phyloP scores from a whole-genome alignment of 2,113 vertebrate genomes.

The Spea multiplicata region DNA sequence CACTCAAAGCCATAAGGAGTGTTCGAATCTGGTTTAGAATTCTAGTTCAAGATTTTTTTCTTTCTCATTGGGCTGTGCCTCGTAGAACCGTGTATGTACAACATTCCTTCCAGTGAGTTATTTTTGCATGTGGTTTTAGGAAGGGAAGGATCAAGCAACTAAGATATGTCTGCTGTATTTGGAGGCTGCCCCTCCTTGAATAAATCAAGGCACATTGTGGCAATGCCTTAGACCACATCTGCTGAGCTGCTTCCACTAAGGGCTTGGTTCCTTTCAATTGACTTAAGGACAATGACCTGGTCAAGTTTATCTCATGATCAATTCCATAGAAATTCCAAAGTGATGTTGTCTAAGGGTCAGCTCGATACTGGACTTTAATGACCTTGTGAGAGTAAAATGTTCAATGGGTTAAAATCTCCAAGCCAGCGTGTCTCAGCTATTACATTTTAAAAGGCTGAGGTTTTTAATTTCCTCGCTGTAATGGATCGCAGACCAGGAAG shows the following conservation, averaged over 20 bases:
- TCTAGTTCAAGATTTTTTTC: too few relatives aligned
- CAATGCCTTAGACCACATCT: conserved; percentile 9
- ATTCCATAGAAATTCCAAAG: not conserved
- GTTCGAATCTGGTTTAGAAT: too few relatives aligned
- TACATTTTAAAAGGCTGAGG: conserved; percentile 15
- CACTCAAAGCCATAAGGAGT: too few relatives aligned
- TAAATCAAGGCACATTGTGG: conserved; percentile 16
- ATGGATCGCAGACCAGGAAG: conserved; percentile 24
- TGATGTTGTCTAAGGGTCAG: not conserved
- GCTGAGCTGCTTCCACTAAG: conserved; percentile 30
- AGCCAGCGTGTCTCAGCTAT: not conserved
- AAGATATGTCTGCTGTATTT: not conserved
- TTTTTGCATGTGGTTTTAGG: conserved; percentile 7
- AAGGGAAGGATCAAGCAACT: conserved; percentile 5
- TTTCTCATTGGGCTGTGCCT: not conserved
- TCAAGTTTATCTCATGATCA: not conserved
- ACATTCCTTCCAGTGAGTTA: not conserved
- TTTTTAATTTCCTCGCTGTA: conserved; percentile 18
- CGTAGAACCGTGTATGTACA: not conserved
- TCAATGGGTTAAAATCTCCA: not conserved
- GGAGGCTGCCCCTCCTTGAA: conserved; percentile 9
- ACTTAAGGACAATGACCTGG: conserved; percentile 1
- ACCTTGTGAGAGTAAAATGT: not conserved
- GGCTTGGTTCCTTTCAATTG: not conserved
- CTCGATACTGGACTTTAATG: not conserved